Percentiles rank a stretch among this genome's conserved stretches.
These are phyloP conservation scores for Pelobates cultripes DNA, from an alignment of 2,797 vertebrate genomes.

Conservation along the genomic window DNA sequence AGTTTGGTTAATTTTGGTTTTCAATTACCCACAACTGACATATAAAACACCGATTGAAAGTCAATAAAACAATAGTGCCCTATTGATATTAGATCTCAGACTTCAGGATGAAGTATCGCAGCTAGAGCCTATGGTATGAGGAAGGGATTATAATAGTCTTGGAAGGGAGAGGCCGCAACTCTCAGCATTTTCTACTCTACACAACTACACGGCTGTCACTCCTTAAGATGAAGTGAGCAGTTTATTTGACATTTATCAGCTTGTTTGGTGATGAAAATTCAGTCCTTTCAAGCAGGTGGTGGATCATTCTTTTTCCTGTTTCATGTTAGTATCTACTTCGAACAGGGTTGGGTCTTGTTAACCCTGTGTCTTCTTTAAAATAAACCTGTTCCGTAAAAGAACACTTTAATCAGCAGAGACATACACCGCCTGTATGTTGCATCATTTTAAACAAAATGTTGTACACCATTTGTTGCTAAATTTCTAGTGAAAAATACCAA, in stretches of 20 bases:
- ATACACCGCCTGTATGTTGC: no score
- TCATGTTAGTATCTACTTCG: background rate
- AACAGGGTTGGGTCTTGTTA: background rate
- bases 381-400: no score
- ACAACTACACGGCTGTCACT: constrained; percentile 37
- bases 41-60: no score
- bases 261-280: constrained; percentile 37
- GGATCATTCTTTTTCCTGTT: constrained; percentile 14
- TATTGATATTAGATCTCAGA: no score
- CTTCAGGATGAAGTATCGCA: constrained; percentile 10
- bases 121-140: constrained; percentile 35
- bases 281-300: constrained; percentile 31
- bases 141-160: constrained; percentile 35
- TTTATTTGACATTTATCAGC: constrained; percentile 52
- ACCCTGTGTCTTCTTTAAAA: background rate
- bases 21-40: no score
- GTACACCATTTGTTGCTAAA: no score
- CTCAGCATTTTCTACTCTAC: constrained; percentile 36
- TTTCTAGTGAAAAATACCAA: no score
- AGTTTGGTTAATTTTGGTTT: no score
- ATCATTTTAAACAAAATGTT: no score
- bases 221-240: constrained; percentile 13
- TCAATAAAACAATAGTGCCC: no score
- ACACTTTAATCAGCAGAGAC: no score
- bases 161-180: constrained; percentile 31